Evolutionary conservation across 37 sponge, comb jelly and placozoan species (phyloP).

Genomic region (Ephydatia muelleri): DNA sequence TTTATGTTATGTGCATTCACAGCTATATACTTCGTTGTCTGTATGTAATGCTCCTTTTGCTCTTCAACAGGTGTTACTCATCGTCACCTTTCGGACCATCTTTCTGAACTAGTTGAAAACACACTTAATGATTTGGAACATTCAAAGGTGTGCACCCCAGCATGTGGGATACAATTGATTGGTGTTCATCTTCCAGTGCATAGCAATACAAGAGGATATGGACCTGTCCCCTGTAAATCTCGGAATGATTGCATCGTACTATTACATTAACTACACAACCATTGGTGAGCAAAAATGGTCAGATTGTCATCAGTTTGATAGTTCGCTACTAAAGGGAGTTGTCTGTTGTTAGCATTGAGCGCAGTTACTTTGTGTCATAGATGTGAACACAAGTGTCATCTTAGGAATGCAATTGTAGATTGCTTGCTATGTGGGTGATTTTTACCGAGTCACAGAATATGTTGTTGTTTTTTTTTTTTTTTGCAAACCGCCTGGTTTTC

Average conservation of each 20-base stretch:
- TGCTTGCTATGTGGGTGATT: too few species aligned
- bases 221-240: conserved; percentile 91
- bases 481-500: too few species aligned
- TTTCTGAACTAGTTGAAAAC: conserved; percentile 96
- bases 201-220: conserved; percentile 94
- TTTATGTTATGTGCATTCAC: too few species aligned
- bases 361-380: too few species aligned
- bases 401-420: too few species aligned
- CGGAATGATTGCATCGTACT: conserved; percentile 98
- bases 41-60: background rate
- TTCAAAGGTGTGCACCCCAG: conserved; percentile 64
- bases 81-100: conserved; percentile 95
- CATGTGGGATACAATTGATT: background rate
- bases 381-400: too few species aligned
- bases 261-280: conserved; percentile 99
- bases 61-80: conserved; percentile 75
- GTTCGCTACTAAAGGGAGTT: too few species aligned
- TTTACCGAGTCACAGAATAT: too few species aligned
- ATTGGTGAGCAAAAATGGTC: conserved; percentile 62
- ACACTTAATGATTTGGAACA: conserved; percentile 93
- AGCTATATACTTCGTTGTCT: background rate
- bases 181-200: conserved; percentile 63
- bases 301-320: background rate
- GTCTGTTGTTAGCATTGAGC: too few species aligned
- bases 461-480: too few species aligned